Conservation (phyloP, 2,797 vertebrate species). For the Acropternis orthonyx region DNA sequence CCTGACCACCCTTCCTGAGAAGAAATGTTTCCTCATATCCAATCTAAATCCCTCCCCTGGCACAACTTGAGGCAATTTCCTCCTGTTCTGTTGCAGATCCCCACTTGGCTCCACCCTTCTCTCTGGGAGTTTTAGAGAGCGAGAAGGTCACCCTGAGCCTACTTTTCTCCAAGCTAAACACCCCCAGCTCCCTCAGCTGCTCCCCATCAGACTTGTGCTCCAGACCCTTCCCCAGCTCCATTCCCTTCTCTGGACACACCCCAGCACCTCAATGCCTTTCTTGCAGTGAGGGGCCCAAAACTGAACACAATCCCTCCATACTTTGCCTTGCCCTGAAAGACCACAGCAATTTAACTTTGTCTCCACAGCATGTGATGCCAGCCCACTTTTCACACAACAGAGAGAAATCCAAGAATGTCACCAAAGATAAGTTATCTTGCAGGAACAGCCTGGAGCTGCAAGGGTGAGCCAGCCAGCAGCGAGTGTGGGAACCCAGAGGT, state of each 20-base stretch:
- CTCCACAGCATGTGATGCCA: fast-evolving
- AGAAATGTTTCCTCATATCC: not conserved
- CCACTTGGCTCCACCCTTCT: not conserved
- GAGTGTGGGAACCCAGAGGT: fast-evolving
- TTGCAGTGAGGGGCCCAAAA: not conserved
- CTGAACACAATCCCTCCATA: not conserved
- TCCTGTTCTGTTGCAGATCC: not conserved
- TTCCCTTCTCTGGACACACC: not conserved
- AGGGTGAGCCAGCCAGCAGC: not conserved
- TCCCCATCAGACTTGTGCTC: not conserved
- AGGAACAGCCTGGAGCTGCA: not conserved
- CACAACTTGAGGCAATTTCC: not conserved
- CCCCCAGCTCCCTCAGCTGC: not conserved
- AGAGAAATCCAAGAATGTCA: not conserved
- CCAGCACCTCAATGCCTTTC: not conserved
- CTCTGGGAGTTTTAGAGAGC: not conserved
- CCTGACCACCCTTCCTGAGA: not conserved
- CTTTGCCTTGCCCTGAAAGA: not conserved
- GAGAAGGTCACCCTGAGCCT: not conserved
- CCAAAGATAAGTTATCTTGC: not conserved
- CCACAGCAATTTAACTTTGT: not conserved
- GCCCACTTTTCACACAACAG: not conserved
- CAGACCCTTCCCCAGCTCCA: not conserved
- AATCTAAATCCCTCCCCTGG: fast-evolving
- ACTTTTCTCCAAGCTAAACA: not conserved